Base-by-base conservation (phyloP, 2,888 invertebrate species). In the Operophtera brumata region DNA sequence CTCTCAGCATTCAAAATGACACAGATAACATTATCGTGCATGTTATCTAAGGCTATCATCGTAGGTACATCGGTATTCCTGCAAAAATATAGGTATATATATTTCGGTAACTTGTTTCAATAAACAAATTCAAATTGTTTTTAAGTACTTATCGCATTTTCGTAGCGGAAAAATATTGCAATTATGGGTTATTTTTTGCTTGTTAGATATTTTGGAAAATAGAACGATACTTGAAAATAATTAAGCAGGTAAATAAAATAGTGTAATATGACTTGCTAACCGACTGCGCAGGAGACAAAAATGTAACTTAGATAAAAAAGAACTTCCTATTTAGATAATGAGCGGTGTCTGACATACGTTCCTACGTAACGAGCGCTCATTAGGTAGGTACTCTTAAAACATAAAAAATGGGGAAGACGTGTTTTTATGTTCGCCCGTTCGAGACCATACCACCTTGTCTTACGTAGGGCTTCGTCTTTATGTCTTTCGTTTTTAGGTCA, bases 291-390 rank as follows among this genome's bases (percentile, higher is more conserved):
- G 71, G 74, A 75, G 75, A 75, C 73, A 70, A 76, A 81, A 78
- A 80, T 75, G 75, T 70, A 71, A 77, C 77, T 75, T 74, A 82
- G 79, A 80, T 82, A 84, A 84, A 73, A 70, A 72, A 72, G 64
- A 65, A 77, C 80, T 84, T 84, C 85, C 84, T 77, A 80, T 78
- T 81, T 75, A 82, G 80, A 81, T 84, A 84, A 77, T 73, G 67
- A 71, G 64, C 56, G 48, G 43, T 63, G n/a, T 64, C 66, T 66
- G 65, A 64, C 68, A 61, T 55, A 63, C 48, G n/a, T n/a, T n/a
- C n/a, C n/a, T n/a, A n/a, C n/a, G 54, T 51, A 63, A 57, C 60
- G 26, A 56, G 44, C 53, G 52, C 50, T 52, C 60, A 36, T 35
- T n/a, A n/a, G n/a, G n/a, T n/a, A n/a, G n/a, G n/a, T 20, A 20